Base-by-base conservation (phyloP, 2,888 invertebrate genomes). In the Celastrina argiolus region DNA sequence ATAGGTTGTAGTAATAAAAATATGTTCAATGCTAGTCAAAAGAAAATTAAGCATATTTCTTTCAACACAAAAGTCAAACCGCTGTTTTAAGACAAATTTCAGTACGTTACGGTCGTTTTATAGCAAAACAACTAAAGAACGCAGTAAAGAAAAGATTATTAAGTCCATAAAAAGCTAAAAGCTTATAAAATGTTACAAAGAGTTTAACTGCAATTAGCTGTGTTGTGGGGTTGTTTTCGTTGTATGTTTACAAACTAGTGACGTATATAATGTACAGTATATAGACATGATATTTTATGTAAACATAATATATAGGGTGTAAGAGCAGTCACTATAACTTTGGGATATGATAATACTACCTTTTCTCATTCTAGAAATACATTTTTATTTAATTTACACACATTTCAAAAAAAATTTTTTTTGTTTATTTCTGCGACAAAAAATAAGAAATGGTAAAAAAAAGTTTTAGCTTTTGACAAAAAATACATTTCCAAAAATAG, bases 181-280 rank as follows among this genome's bases (percentile, higher is more conserved):
- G 59, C 59, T 31, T 59, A 58, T 59, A 59, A 59, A 59, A 34
- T 31, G 12, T 51, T 51, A 51, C 51, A 26, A 51, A 51, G 51
- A 51, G 22, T 51, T 51, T 51, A 51, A 51, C 22, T 51, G 51
- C 12, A 51, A 51, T 5, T 51, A 1, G 6, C 22, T 26, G 51
- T 22, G 22, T 26, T 7, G 51, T 51, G 12, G 26, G 12, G 12
- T 26, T 26, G 22, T 36, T 36, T 8, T 36, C 8, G 12, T 36
- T 4, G 5, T 22, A 22, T 2, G 22, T 51, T 51, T 26, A 51
- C 22, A 10, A 14, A 51, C 22, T 10, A 51, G 3, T 22, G 51
- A 12, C 22, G 14, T 2, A 10, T 18, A n/a, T n/a, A n/a, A n/a
- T 45, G 16, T 7, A 16, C 10, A 2, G 45, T 45, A 31, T 31